Evolutionary conservation across 2,888 invertebrate genomes (phyloP), one percentile per base, ranked within the genome.

Genomic region (Heliconius cydno): DNA sequence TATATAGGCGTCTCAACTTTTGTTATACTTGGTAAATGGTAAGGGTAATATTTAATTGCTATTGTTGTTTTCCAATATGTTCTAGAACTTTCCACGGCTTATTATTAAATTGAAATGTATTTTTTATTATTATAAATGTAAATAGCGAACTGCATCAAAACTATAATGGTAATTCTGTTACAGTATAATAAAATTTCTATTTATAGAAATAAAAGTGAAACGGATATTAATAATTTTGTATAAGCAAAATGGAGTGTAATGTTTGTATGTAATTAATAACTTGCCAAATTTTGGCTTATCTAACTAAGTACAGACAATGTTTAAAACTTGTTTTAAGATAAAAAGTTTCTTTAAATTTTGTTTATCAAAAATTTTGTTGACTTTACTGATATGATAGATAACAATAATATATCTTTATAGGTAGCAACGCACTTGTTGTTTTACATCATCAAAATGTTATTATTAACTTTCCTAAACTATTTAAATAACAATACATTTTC

Each of bases 251-350:
- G 5, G 38, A 9, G 22, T 68, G 38, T 38, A 34, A 12, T 38
- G 25, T 65, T 65, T 65, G 65, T 68, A 10, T 12, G 5, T 68
- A 68, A n/a, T n/a, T 72, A 30, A 52, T 10, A 57, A 34, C 10
- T 60, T 34, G 30, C n/a, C 57, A 72, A 57, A 72, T 6, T n/a
- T n/a, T 30, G 22, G 30, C 72, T 72, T 57, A 72, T 72, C 72
- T 22, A 52, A 72, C 57, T 30, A 28, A 28, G 28, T 28, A n/a
- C 3, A 57, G 3, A 6, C 57, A 72, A 60, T 73, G 57, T 57
- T 73, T 73, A 60, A 73, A 73, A 60, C 34, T 60, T 73, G 19
- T 25, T 73, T 70, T 25, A 46, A 70, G 60, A 73, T 73, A 73
- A 73, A 13, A 25, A n/a, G 5, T 60, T 15, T 73, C 10, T 38